Conservation (phyloP, 2,113 vertebrate genomes). For the Donacobius atricapilla region DNA sequence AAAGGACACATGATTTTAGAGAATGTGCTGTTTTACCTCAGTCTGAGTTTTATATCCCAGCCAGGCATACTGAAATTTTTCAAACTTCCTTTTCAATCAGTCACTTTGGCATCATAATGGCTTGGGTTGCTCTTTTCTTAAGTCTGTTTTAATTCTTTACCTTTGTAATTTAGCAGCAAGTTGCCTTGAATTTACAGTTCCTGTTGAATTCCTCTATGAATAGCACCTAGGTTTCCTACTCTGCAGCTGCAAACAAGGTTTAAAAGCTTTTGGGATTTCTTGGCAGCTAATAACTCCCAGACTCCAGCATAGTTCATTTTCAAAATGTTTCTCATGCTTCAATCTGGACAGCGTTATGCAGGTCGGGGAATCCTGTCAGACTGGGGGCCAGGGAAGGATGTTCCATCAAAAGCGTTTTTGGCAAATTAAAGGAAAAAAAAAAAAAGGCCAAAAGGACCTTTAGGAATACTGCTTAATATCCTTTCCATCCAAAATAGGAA, state of each 20-base stretch:
- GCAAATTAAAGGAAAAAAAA: not conserved
- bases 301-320: slow-evolving; percentile 7
- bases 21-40: not conserved
- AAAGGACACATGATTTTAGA: not conserved
- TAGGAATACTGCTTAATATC: slow-evolving; percentile 55
- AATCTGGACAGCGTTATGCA: slow-evolving; percentile 61
- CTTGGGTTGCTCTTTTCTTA: slow-evolving; percentile 1
- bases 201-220: slow-evolving; percentile 32
- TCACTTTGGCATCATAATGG: not conserved
- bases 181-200: slow-evolving; percentile 62
- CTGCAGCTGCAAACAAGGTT: slow-evolving; percentile 50
- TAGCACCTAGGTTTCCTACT: slow-evolving; percentile 43
- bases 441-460: slow-evolving; percentile 15
- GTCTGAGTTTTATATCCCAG: slow-evolving; percentile 6
- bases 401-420: slow-evolving; percentile 46
- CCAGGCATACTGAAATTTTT: not conserved
- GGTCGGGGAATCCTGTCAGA: slow-evolving; percentile 59
- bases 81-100: slow-evolving; percentile 34
- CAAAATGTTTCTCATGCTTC: slow-evolving; percentile 35
- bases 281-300: slow-evolving; percentile 55
- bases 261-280: slow-evolving; percentile 31
- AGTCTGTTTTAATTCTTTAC: slow-evolving; percentile 49
- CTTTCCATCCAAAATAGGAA: slow-evolving; percentile 59
- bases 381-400: slow-evolving; percentile 23
- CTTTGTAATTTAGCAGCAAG: slow-evolving; percentile 41